A percentile compares a stretch with the other conserved stretches of the same genome.
Evolutionary conservation across 1,140 invertebrate genomes (phyloP).

Genomic region (Ylistrum balloti): DNA sequence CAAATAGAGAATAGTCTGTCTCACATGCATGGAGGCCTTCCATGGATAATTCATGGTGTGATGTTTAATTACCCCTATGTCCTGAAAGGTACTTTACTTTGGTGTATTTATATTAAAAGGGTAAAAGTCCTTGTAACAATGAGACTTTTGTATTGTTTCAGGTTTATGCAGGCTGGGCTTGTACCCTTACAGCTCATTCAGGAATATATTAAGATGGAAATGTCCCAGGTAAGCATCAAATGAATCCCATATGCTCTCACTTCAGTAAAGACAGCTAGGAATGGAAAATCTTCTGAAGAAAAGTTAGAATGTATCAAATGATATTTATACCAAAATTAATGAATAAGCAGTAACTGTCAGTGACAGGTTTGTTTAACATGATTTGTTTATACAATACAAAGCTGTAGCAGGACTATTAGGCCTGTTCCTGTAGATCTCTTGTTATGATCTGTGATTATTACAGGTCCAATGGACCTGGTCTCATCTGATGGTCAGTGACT

Average conservation of each 20-base stretch:
- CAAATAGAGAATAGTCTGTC: background rate
- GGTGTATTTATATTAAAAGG: background rate
- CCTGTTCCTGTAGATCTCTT: too few relatives aligned
- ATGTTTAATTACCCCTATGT: background rate
- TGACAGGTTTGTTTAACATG: too few relatives aligned
- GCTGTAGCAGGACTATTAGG: too few relatives aligned
- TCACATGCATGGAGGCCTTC: background rate
- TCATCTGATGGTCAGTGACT: too few relatives aligned
- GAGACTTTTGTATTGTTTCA: background rate
- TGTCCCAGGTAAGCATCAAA: background rate
- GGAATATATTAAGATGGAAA: constrained; percentile 34
- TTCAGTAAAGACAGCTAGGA: too few relatives aligned
- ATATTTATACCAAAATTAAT: too few relatives aligned
- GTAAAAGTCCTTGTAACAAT: background rate
- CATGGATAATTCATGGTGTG: background rate
- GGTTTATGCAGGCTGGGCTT: constrained; percentile 13
- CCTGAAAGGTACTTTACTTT: background rate
- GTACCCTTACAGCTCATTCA: constrained; percentile 1
- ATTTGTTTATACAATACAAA: too few relatives aligned
- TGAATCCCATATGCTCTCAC: too few relatives aligned
- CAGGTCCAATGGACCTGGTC: background rate
- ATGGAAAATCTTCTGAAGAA: too few relatives aligned
- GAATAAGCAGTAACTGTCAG: too few relatives aligned
- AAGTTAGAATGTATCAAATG: too few relatives aligned
- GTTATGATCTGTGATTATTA: too few relatives aligned